phyloP scores from a whole-genome alignment of 2,797 vertebrate genomes.

The Intellagama lesueurii region DNA sequence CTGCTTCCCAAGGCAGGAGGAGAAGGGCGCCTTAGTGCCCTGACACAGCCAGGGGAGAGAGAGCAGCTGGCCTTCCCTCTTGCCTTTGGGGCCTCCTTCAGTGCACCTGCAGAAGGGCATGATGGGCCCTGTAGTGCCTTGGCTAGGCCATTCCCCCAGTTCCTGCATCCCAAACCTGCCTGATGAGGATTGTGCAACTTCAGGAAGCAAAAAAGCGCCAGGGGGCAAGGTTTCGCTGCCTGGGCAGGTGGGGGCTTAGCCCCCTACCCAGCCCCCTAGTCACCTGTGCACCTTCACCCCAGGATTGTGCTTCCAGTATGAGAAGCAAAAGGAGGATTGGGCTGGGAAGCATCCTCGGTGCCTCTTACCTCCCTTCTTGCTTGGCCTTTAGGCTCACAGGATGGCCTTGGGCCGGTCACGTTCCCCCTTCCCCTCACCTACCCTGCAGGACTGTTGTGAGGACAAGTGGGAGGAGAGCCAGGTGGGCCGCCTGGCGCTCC shows the following conservation, averaged over 20 bases:
- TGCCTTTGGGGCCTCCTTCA: neutral
- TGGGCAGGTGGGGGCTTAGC: neutral
- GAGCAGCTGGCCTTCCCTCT: neutral
- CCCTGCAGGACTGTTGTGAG: no score
- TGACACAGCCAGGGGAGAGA: neutral
- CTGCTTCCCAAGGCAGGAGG: neutral
- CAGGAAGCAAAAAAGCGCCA: neutral
- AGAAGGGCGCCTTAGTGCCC: neutral
- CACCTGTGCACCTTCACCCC: neutral
- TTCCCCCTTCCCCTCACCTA: no score
- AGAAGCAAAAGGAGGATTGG: neutral
- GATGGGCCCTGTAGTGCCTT: neutral
- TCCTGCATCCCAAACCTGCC: neutral
- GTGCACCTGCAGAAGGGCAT: neutral
- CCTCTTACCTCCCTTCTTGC: no score
- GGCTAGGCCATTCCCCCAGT: neutral
- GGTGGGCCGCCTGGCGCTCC: no score
- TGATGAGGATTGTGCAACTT: no score
- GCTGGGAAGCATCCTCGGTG: neutral
- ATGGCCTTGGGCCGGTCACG: no score
- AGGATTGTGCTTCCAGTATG: neutral
- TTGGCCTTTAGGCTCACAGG: no score
- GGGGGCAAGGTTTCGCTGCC: no score
- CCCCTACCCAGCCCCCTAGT: neutral
- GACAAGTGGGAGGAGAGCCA: no score